Evolutionary conservation across 2,888 invertebrate genomes (phyloP).

Genomic region (Drosophila nigricruria): DNA sequence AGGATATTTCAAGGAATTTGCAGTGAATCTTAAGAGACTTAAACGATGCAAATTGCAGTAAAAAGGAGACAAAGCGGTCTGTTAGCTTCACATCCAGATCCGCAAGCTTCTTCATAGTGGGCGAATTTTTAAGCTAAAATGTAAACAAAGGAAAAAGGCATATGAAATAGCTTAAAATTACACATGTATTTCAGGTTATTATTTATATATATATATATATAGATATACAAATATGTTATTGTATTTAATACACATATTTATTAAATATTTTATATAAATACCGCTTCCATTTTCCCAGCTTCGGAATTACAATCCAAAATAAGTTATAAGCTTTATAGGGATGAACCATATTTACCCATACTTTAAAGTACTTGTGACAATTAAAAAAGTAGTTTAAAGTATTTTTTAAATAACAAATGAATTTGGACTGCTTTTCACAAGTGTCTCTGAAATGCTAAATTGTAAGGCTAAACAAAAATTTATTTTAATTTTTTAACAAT

Average conservation of each 20-base stretch:
- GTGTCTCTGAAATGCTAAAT: background rate
- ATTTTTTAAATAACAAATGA: background rate
- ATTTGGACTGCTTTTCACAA: background rate
- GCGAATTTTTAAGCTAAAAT: constrained; percentile 28
- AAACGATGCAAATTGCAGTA: constrained; percentile 78
- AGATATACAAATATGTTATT: background rate
- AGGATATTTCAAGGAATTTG: constrained; percentile 88
- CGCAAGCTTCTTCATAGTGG: constrained; percentile 49
- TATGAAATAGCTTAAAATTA: too few species aligned
- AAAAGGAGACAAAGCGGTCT: constrained; percentile 74
- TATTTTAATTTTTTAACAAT: background rate
- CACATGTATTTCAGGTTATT: too few species aligned
- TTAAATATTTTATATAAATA: background rate
- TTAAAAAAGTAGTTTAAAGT: background rate
- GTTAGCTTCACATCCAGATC: constrained; percentile 80
- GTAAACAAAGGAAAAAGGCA: background rate
- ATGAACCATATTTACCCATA: background rate
- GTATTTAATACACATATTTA: background rate
- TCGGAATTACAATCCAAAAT: background rate
- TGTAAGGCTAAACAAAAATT: too few species aligned
- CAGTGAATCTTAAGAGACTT: constrained; percentile 80
- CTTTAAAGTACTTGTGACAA: background rate
- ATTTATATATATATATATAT: background rate
- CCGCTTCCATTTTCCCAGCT: constrained; percentile 29
- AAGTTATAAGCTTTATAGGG: background rate